Base-by-base conservation (phyloP, 2,888 invertebrate species). In the Opisthograptis luteolata region DNA sequence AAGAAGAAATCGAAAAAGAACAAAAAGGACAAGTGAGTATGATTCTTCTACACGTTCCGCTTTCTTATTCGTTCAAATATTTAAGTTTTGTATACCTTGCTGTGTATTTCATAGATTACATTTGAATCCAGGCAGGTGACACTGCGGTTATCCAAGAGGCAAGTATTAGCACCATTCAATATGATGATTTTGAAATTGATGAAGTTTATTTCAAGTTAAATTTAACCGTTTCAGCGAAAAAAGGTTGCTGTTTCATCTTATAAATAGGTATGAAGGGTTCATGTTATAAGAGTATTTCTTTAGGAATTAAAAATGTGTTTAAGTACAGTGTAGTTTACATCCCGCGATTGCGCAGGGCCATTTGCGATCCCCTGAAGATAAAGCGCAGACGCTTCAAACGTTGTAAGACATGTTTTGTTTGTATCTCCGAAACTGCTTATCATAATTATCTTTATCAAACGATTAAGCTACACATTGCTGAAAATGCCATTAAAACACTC, bases 1-100 rank as follows among this genome's bases (percentile, higher is more conserved):
- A 95, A 95, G 92, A 96, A 95, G 87, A 95, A 95, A 78, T 93
- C 94, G 0, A 95, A 95, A 81, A 94, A 94, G 83, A 93, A 93
- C 74, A 94, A 94, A 81, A 94, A 93, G 82, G 94, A 94, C 64
- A 94, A 93, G 95, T 94, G 89, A 91, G 92, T 92, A 77, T 37
- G 8, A 32, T 14, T 13, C 1, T n/a, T 27, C 22, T 34, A 4
- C 2, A 34, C 22, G 55, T 55, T 54, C 45, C 42, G 15, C 52
- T 51, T 59, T 51, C 53, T 60, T 53, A 44, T 49, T 49, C 37
- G 55, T 49, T 47, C 22, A 40, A 32, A 44, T 44, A 52, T 39
- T 59, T 51, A 14, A 14, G 3, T 53, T 24, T 32, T 43, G 4
- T 46, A 52, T 37, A 48, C 58, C 63, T 62, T 54, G n/a, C 20